Base-by-base conservation (phyloP, 2,797 vertebrate species). In the Myotis pilosus region DNA sequence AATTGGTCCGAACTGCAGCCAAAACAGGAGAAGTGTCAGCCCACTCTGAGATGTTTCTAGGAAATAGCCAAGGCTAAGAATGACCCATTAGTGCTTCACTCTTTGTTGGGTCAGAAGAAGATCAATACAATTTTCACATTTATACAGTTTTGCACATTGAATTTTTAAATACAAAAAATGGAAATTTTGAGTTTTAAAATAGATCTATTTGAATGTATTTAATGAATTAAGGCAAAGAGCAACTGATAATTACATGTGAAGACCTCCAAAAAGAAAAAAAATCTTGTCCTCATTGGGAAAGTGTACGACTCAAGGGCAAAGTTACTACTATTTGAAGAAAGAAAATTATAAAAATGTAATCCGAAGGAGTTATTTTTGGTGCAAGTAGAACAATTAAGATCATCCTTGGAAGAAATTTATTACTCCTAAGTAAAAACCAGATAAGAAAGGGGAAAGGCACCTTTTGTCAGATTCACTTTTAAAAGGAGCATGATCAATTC, bases 261-360 rank as follows among this genome's bases (percentile, higher is more conserved):
- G 30, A 22, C 55, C 60, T 44, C 25, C 6, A n/a, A 74, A 62
- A 82, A 83, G 57, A 94, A 72, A 30, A 84, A 13, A 30, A 84
- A 13, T 64, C 91, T 81, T 74, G 36, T 91, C 9, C 28, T 97
- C 33, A 64, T 8, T 92, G 2, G 76, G 71, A 91, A 83, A 72
- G 8, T 68, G 13, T 30, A 49, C 49, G 25, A 95, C 16, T 95
- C 23, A 96, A 96, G 57, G 79, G 66, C n/a, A 94, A 92, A 92
- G 51, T 62, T 47, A 19, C 89, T 85, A 80, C 4, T 82, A 22
- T 1, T 44, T 72, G 12, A 84, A 92, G 82, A 64, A 62, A 60
- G 0, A 0, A 20, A 25, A 17, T 66, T 66, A 76, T 11, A 68
- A 91, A 96, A 91, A 30, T 36, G 80, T 30, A 93, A 88, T 93